Evolutionary conservation across 2,113 vertebrate species (phyloP).

Genomic region (Pao palembangensis): DNA sequence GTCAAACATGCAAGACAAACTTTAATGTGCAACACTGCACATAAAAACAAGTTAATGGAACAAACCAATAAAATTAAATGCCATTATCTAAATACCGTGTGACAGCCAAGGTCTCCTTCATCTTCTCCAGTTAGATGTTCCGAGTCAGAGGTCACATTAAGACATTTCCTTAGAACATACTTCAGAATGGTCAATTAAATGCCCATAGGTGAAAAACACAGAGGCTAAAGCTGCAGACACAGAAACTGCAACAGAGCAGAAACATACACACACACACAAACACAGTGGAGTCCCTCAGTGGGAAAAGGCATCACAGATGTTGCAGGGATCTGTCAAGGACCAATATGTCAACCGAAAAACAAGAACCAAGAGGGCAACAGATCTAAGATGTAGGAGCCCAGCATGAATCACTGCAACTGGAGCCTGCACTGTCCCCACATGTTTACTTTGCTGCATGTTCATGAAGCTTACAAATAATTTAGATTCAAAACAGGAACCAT

Average conservation of each 20-base stretch:
- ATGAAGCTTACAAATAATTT: background rate
- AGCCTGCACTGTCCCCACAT: background rate
- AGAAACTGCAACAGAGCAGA: background rate
- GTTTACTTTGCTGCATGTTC: conserved; percentile 17
- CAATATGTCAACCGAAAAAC: conserved; percentile 42
- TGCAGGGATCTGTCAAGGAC: conserved; percentile 25
- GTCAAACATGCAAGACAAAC: no score
- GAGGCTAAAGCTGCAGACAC: background rate
- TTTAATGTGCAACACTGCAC: no score
- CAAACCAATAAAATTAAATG: no score
- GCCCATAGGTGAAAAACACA: background rate
- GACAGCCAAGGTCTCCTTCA: background rate
- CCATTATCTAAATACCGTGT: background rate
- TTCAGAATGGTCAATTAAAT: background rate
- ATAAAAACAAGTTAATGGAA: no score
- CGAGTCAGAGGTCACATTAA: background rate
- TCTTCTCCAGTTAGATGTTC: background rate
- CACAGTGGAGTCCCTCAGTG: background rate
- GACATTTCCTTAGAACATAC: background rate
- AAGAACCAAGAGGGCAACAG: conserved; percentile 17
- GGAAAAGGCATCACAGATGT: conserved; percentile 21
- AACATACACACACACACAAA: background rate
- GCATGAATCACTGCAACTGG: conserved; percentile 9
- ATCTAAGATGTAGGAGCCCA: conserved; percentile 18
- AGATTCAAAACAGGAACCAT: conserved; percentile 23